Conservation (phyloP, 2,113 vertebrate species). For the Platichthys flesus region DNA sequence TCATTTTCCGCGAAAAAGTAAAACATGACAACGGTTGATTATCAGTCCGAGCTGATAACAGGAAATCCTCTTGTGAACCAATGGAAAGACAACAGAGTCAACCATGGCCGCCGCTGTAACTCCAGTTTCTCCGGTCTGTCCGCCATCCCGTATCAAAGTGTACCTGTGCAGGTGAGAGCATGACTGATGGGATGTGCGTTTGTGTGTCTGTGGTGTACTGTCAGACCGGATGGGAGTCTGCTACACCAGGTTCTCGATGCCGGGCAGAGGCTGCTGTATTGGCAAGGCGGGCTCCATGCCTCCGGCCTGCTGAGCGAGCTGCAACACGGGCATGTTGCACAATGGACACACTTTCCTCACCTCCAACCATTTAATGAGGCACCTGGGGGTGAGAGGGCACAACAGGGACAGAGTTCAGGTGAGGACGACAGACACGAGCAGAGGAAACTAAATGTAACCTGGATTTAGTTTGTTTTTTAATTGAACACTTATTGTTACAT, state of each 20-base stretch:
- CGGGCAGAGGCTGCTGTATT: conserved; percentile 88
- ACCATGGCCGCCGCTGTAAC: conserved; percentile 50
- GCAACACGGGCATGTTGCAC: conserved; percentile 97
- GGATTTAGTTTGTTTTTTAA: no score
- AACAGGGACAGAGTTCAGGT: background rate
- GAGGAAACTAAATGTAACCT: no score
- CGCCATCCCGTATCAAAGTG: conserved; percentile 52
- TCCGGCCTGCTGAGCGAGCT: conserved; percentile 93
- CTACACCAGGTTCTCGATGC: conserved; percentile 95
- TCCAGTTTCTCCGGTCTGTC: conserved; percentile 42
- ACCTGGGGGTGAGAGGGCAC: conserved; percentile 81
- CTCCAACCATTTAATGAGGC: conserved; percentile 99
- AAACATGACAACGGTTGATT: conserved; percentile 29
- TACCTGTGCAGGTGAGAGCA: conserved; percentile 71
- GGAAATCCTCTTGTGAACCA: conserved; percentile 50
- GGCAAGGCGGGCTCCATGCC: conserved; percentile 83
- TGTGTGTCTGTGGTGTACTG: conserved; percentile 36
- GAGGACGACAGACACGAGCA: no score
- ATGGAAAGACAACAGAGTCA: conserved; percentile 40
- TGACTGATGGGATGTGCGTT: conserved; percentile 35
- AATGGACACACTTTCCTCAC: conserved; percentile 98
- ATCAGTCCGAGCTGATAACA: conserved; percentile 39
- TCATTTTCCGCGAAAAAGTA: conserved; percentile 56
- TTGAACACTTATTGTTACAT: background rate
- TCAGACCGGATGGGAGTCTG: conserved; percentile 1